Conservation (phyloP, 92 coral and sea anemone genomes). For the Bergia puertoricense region DNA sequence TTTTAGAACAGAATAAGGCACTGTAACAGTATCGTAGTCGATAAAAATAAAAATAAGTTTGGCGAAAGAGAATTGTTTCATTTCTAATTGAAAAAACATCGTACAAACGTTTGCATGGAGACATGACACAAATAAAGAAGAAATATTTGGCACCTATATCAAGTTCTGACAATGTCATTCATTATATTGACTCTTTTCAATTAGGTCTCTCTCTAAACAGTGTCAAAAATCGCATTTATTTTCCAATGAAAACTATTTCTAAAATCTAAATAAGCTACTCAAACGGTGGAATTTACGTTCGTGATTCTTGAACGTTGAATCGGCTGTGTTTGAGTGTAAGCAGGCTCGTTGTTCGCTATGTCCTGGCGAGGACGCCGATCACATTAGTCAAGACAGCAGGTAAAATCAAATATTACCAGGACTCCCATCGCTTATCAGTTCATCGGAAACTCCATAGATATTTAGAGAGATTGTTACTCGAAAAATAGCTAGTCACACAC, state of each 20-base stretch:
- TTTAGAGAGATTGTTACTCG: not conserved
- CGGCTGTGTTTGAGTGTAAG: not conserved
- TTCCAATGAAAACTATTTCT: not conserved
- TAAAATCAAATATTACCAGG: not conserved
- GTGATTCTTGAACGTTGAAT: not conserved
- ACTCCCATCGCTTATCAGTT: not conserved
- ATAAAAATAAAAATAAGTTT: not conserved
- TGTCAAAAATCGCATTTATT: not conserved
- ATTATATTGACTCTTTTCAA: too few species aligned
- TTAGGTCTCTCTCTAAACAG: not conserved
- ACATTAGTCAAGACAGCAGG: not conserved
- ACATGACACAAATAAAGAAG: too few species aligned
- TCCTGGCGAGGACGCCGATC: too few species aligned
- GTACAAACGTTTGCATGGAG: too few species aligned
- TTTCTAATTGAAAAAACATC: too few species aligned
- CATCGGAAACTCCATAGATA: not conserved
- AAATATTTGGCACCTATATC: not conserved
- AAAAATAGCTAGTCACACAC: too few species aligned
- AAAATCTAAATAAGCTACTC: too few species aligned
- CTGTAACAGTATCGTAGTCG: not conserved
- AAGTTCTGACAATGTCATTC: not conserved
- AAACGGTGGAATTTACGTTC: too few species aligned
- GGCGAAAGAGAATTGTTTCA: too few species aligned
- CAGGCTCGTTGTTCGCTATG: too few species aligned
- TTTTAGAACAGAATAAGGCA: not conserved